phyloP scores from a whole-genome alignment of 2,888 invertebrate genomes.

The Schizotus pectinicornis region DNA sequence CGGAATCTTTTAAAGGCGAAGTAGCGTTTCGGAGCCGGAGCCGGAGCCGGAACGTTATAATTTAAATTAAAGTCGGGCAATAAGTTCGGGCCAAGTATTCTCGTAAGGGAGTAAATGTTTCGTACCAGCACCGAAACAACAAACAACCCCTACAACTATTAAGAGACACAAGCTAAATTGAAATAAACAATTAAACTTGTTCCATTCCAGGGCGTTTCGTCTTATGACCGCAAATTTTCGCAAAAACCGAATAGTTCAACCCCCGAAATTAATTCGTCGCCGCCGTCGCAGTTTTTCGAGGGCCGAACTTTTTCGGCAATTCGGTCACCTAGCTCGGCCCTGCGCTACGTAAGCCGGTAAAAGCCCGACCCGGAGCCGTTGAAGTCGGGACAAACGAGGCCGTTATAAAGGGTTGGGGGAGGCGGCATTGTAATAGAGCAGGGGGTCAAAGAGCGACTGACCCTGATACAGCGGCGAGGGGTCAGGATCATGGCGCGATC shows the following conservation, averaged over 20 bases:
- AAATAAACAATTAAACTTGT: conserved; percentile 50
- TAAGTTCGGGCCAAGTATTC: conserved; percentile 49
- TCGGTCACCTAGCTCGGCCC: too few species aligned
- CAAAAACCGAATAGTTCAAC: too few species aligned
- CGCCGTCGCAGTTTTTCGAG: too few species aligned
- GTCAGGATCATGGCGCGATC: conserved; percentile 40
- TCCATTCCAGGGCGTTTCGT: conserved; percentile 30
- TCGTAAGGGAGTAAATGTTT: conserved; percentile 48
- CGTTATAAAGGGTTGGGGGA: too few species aligned
- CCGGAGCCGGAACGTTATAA: conserved; percentile 38
- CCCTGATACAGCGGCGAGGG: conserved; percentile 22
- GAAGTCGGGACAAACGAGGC: conserved; percentile 2
- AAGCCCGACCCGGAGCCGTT: conserved; percentile 2
- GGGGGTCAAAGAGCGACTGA: conserved; percentile 37
- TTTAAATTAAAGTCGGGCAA: conserved; percentile 50
- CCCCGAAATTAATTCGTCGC: too few species aligned
- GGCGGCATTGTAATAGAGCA: not conserved
- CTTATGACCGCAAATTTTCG: too few species aligned
- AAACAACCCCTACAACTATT: conserved; percentile 48
- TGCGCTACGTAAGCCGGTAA: not conserved
- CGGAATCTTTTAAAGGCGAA: conserved; percentile 33
- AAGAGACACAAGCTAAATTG: conserved; percentile 49
- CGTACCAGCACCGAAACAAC: conserved; percentile 45
- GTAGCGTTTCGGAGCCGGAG: conserved; percentile 29
- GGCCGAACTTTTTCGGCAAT: too few species aligned